These are phyloP conservation scores for Nephrotoma appendiculata DNA, from an alignment of 2,888 invertebrate species.

Conservation along the genomic window DNA sequence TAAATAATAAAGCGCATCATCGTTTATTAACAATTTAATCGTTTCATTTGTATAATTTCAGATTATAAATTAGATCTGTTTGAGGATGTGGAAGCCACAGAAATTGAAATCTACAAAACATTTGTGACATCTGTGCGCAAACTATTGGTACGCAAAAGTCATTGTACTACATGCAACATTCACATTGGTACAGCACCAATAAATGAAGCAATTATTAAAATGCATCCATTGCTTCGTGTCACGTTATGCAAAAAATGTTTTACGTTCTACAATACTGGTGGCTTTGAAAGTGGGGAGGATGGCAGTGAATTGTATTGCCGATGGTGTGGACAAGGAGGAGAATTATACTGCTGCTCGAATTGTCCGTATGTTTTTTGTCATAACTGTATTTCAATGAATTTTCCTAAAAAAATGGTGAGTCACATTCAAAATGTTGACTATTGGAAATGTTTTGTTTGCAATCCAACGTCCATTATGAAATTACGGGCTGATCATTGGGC, in stretches of 20 bases:
- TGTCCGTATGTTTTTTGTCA: slow-evolving; percentile 63
- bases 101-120: slow-evolving; percentile 36
- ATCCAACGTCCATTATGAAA: slow-evolving; percentile 47
- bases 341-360: slow-evolving; percentile 63
- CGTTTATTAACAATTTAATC: background rate
- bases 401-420: slow-evolving; percentile 47
- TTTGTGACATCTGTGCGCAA: slow-evolving; percentile 42
- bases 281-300: slow-evolving; percentile 70
- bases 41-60: slow-evolving; percentile 11
- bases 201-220: slow-evolving; percentile 46
- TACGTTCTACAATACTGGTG: slow-evolving; percentile 65
- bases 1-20: no score
- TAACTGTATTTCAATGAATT: slow-evolving; percentile 61
- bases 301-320: slow-evolving; percentile 69
- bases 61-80: slow-evolving; percentile 35
- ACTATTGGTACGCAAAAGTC: slow-evolving; percentile 42
- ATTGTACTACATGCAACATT: slow-evolving; percentile 60
- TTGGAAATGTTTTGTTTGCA: slow-evolving; percentile 68
- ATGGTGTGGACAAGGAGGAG: slow-evolving; percentile 71
- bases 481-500: slow-evolving; percentile 56
- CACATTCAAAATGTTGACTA: slow-evolving; percentile 63
- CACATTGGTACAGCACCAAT: slow-evolving; percentile 58
- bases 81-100: slow-evolving; percentile 37
- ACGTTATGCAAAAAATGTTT: slow-evolving; percentile 57
- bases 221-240: slow-evolving; percentile 59